Evolutionary conservation across 37 sponge, comb jelly and placozoan species (phyloP).

Genomic region (Spongilla lacustris): DNA sequence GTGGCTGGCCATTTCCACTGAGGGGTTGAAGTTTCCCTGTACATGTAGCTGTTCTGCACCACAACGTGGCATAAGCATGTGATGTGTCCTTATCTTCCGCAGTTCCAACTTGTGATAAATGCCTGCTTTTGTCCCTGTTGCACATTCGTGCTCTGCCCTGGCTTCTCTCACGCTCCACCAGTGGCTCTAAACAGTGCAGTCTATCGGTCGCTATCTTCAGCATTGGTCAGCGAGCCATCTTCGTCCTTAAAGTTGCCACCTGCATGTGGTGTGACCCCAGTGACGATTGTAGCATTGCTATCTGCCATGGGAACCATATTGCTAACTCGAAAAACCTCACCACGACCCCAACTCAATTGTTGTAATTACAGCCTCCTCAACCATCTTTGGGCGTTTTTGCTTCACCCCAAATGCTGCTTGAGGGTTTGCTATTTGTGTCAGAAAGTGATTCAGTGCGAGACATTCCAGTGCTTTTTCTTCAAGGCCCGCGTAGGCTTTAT

Average conservation of each 20-base stretch:
- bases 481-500: conserved; percentile 8
- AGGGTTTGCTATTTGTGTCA: conserved; percentile 11
- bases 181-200: conserved; percentile 1
- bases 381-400: conserved; percentile 39
- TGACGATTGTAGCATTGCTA: neutral
- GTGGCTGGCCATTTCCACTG: too few relatives aligned
- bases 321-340: neutral
- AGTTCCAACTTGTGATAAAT: neutral
- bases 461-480: conserved; percentile 28
- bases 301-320: neutral
- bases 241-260: neutral
- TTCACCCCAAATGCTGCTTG: conserved; percentile 38
- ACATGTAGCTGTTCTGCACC: too few relatives aligned
- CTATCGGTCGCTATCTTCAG: conserved; percentile 2
- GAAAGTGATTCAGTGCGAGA: conserved; percentile 22
- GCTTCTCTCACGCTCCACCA: conserved; percentile 26
- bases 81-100: neutral
- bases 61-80: too few relatives aligned
- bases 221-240: neutral
- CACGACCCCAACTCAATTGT: conserved; percentile 65
- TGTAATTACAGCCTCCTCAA: conserved; percentile 47
- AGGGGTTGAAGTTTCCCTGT: too few relatives aligned
- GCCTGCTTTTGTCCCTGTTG: neutral
- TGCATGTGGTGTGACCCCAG: neutral
- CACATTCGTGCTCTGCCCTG: neutral